A percentile compares a stretch with the other conserved stretches of the same genome.
Conservation (phyloP, 2,888 invertebrate genomes). For the Apodemia hepburni region DNA sequence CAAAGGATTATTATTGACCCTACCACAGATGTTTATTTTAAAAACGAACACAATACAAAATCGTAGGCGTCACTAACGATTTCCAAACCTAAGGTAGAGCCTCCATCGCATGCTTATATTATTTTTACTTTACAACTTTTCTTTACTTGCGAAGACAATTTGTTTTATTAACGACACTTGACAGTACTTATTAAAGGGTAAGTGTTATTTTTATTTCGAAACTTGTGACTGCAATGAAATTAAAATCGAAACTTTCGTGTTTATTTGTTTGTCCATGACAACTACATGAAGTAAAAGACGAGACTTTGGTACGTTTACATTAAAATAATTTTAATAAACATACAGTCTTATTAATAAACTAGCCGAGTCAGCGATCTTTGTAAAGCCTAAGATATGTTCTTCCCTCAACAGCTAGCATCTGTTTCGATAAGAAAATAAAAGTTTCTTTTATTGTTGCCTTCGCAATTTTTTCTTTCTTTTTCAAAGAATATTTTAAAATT, state of each 20-base stretch:
- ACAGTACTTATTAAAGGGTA: slow-evolving; percentile 70
- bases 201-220: slow-evolving; percentile 51
- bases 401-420: too few relatives aligned
- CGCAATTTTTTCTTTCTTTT: too few relatives aligned
- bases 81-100: slow-evolving; percentile 55
- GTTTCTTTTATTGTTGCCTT: too few relatives aligned
- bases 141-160: slow-evolving; percentile 50
- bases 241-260: slow-evolving; percentile 34
- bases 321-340: slow-evolving; percentile 17
- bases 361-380: too few relatives aligned
- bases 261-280: slow-evolving; percentile 36
- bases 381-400: too few relatives aligned
- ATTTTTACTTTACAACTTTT: slow-evolving; percentile 47
- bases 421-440: too few relatives aligned
- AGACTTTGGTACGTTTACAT: slow-evolving; percentile 26
- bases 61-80: slow-evolving; percentile 71
- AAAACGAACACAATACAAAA: slow-evolving; percentile 33
- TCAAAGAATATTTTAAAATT: too few relatives aligned
- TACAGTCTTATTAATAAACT: background rate
- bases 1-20: background rate
- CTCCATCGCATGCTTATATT: slow-evolving; percentile 45
- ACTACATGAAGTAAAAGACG: slow-evolving; percentile 35
- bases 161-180: slow-evolving; percentile 73
- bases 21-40: background rate
- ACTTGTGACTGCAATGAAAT: slow-evolving; percentile 32